A percentile compares a stretch with the other conserved stretches of the same genome.
Conservation (phyloP, 2,888 invertebrate species). For the Amphimallon solstitiale region DNA sequence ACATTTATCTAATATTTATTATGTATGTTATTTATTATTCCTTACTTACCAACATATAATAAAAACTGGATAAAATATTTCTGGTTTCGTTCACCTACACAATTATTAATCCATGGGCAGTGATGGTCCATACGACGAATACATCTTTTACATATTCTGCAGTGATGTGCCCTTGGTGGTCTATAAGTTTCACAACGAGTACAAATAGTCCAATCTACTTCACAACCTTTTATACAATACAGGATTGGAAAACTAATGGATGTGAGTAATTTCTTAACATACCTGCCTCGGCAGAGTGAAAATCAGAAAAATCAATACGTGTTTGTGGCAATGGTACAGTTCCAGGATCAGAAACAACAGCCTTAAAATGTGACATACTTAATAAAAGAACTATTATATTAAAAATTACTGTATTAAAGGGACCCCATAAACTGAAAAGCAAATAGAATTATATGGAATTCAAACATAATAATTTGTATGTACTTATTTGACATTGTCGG, state of each 20-base stretch:
- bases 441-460: slow-evolving; percentile 9
- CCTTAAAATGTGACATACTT: slow-evolving; percentile 81
- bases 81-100: slow-evolving; percentile 91
- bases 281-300: slow-evolving; percentile 71
- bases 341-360: slow-evolving; percentile 90
- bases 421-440: slow-evolving; percentile 79
- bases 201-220: slow-evolving; percentile 82
- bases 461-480: slow-evolving; percentile 39
- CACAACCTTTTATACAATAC: slow-evolving; percentile 58
- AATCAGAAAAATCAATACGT: slow-evolving; percentile 82
- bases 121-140: slow-evolving; percentile 87
- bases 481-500: slow-evolving; percentile 85
- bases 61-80: slow-evolving; percentile 92
- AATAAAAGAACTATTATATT: slow-evolving; percentile 81
- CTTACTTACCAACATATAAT: slow-evolving; percentile 72
- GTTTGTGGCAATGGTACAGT: slow-evolving; percentile 80
- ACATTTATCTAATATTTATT: no score
- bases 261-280: slow-evolving; percentile 43
- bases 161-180: slow-evolving; percentile 88
- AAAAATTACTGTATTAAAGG: slow-evolving; percentile 81
- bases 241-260: not conserved
- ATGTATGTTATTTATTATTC: slow-evolving; percentile 3
- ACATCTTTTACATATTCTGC: slow-evolving; percentile 86
- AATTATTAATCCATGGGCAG: slow-evolving; percentile 93
- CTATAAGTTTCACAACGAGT: slow-evolving; percentile 82